phyloP scores from a whole-genome alignment of 2,888 invertebrate species.

The Hipparchia sbordonii region DNA sequence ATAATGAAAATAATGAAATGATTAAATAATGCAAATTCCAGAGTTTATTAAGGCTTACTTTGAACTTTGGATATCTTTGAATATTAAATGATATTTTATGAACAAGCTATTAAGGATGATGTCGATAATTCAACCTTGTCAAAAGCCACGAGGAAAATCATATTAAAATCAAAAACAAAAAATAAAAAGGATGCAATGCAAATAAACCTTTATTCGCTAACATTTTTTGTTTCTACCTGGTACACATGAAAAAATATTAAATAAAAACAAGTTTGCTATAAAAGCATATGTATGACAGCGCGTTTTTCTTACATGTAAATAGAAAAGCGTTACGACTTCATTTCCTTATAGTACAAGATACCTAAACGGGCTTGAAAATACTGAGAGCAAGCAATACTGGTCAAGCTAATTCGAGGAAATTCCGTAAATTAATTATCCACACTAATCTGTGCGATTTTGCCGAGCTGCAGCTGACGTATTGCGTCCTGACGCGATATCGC shows the following conservation, averaged over 20 bases:
- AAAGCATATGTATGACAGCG: conserved; percentile 21
- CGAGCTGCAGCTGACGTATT: conserved; percentile 60
- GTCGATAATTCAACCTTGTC: too few relatives aligned
- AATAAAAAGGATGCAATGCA: conserved; percentile 3
- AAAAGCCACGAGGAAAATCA: too few relatives aligned
- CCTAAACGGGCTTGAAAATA: conserved; percentile 17
- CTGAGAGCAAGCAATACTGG: conserved; percentile 20
- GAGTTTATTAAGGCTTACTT: too few relatives aligned
- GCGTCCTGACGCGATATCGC: conserved; percentile 74
- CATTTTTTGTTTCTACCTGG: not conserved
- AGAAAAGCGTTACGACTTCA: conserved; percentile 18
- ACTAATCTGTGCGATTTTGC: conserved; percentile 46
- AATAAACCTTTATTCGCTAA: conserved; percentile 9
- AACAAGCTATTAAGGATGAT: too few relatives aligned
- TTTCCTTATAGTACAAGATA: conserved; percentile 23
- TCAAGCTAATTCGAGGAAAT: conserved; percentile 14
- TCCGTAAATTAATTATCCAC: conserved; percentile 39
- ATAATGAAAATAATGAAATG: too few relatives aligned
- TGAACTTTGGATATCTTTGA: too few relatives aligned
- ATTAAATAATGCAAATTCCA: too few relatives aligned
- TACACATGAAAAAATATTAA: conserved; percentile 16
- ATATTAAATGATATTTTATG: too few relatives aligned
- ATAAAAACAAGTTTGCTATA: conserved; percentile 20
- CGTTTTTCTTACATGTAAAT: conserved; percentile 8
- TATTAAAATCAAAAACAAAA: not conserved